Conservation (phyloP, 53 echinoderm and acorn worm genomes). For the Temnopleurus reevesii region DNA sequence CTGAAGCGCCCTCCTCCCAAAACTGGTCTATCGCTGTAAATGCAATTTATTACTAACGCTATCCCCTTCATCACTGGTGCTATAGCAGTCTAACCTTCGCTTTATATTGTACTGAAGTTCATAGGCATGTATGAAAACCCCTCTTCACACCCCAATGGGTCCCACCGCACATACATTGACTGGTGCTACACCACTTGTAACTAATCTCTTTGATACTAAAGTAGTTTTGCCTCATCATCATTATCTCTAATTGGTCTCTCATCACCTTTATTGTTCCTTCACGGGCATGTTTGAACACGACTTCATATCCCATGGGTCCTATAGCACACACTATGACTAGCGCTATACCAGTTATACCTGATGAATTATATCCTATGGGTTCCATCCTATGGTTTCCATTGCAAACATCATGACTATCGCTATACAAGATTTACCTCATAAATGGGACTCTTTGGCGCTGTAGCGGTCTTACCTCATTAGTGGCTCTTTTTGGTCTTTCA, state of each 20-base stretch:
- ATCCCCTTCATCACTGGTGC: no score
- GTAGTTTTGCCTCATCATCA: conserved; percentile 86
- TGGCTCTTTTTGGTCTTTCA: conserved; percentile 87
- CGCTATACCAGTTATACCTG: no score
- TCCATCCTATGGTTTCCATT: no score
- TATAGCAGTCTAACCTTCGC: no score
- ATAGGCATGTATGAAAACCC: conserved; percentile 78
- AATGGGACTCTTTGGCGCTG: background rate
- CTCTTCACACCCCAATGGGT: conserved; percentile 82
- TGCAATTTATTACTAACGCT: no score
- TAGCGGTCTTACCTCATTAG: conserved; percentile 83
- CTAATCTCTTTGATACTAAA: background rate
- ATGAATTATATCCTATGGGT: no score
- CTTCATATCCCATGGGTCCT: conserved; percentile 93
- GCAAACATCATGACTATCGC: background rate
- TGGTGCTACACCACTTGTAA: no score
- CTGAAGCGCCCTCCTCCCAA: no score
- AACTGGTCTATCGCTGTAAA: no score
- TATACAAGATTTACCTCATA: no score
- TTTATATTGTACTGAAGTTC: no score
- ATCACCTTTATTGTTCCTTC: conserved; percentile 94
- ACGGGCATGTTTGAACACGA: conserved; percentile 87
- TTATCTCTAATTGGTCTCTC: conserved; percentile 86
- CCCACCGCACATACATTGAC: conserved; percentile 87
- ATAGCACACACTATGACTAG: conserved; percentile 82